A percentile compares a stretch with the other conserved stretches of the same genome.
Evolutionary conservation across 2,113 vertebrate species (phyloP).

Genomic region (Speoplatyrhinus poulsoni): DNA sequence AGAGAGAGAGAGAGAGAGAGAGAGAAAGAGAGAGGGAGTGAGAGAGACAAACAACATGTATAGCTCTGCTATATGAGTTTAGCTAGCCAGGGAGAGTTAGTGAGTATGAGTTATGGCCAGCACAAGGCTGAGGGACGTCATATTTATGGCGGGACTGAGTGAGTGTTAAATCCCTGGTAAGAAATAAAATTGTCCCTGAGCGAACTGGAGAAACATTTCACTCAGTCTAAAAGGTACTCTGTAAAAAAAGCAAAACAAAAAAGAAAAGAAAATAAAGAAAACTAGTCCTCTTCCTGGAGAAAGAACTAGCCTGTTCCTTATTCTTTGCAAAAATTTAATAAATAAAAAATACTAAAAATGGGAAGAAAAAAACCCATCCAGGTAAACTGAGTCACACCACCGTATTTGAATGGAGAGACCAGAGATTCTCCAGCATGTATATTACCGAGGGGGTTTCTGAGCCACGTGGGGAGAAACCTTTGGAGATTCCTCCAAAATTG

Average conservation of each 20-base stretch:
- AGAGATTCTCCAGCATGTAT: constrained; percentile 50
- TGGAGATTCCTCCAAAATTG: constrained; percentile 70
- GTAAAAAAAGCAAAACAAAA: constrained; percentile 78
- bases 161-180: constrained; percentile 98
- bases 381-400: constrained; percentile 68
- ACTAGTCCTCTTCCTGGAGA: constrained; percentile 91
- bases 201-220: constrained; percentile 99
- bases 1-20: constrained; percentile 25
- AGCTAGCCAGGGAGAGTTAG: constrained; percentile 78
- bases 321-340: constrained; percentile 48
- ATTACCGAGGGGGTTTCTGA: constrained; percentile 50
- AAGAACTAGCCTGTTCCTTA: constrained; percentile 76
- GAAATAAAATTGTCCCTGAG: constrained; percentile 99
- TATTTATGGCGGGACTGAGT: constrained; percentile 98
- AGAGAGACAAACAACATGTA: constrained; percentile 72
- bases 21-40: constrained; percentile 37
- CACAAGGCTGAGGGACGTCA: constrained; percentile 85
- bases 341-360: constrained; percentile 24
- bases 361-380: constrained; percentile 25
- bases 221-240: constrained; percentile 96
- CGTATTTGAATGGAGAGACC: constrained; percentile 57
- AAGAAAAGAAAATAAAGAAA: constrained; percentile 65
- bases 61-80: constrained; percentile 82
- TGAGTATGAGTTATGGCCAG: constrained; percentile 86
- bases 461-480: constrained; percentile 55